Evolutionary conservation across 2,113 vertebrate species (phyloP).

Genomic region (Irena cyanogastra): DNA sequence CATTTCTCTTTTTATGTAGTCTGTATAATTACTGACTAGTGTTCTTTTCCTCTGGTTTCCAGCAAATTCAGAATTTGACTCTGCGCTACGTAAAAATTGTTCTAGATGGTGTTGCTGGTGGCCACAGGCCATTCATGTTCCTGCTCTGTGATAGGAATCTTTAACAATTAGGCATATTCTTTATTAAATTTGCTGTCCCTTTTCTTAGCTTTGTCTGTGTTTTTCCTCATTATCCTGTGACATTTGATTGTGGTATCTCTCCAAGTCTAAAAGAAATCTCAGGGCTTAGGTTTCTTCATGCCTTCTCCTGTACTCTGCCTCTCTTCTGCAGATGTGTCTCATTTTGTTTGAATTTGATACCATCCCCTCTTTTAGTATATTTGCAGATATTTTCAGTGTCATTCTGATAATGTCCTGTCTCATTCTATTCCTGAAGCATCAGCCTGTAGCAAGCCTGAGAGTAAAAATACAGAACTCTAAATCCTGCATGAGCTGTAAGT

Average conservation of each 20-base stretch:
- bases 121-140: neutral
- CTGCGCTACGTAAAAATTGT: neutral
- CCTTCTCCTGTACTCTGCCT: neutral
- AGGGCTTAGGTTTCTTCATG: fast-evolving
- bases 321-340: neutral
- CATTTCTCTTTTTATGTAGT: neutral
- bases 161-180: neutral
- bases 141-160: neutral
- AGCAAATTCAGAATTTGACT: neutral
- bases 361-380: neutral
- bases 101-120: neutral
- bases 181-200: neutral
- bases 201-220: neutral
- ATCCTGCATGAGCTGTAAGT: neutral
- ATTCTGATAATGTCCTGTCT: neutral
- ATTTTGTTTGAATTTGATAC: neutral
- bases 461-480: neutral
- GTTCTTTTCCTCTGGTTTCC: neutral
- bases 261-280: neutral
- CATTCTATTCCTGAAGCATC: neutral
- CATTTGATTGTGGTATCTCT: fast-evolving
- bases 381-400: neutral
- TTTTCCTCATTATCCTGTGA: neutral
- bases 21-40: neutral
- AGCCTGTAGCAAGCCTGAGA: neutral